Evolutionary conservation across 1,140 invertebrate genomes (phyloP).

Genomic region (Drosophila oshimai): DNA sequence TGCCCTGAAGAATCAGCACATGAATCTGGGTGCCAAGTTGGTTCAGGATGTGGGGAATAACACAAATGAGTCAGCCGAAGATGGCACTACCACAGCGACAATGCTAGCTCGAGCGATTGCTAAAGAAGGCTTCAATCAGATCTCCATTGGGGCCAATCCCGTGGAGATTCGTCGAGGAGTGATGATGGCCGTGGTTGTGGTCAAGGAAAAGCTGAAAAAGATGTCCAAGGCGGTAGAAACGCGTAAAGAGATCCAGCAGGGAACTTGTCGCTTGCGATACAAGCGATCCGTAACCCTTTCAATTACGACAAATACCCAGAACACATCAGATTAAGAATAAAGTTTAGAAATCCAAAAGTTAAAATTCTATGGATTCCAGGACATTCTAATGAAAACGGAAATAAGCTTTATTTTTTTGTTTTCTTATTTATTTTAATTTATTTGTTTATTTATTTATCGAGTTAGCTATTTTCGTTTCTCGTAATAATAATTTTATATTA

Average conservation of each 20-base stretch:
- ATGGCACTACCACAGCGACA: conserved; percentile 99
- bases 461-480: too few relatives aligned
- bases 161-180: conserved; percentile 98
- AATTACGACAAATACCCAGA: background rate
- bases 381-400: too few relatives aligned
- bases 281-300: background rate
- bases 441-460: too few relatives aligned
- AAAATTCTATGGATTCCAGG: too few relatives aligned
- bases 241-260: conserved; percentile 98
- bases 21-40: conserved; percentile 98
- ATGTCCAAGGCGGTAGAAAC: conserved; percentile 97
- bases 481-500: too few relatives aligned
- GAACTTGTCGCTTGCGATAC: conserved; percentile 92
- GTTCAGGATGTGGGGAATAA: conserved; percentile 99
- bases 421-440: too few relatives aligned
- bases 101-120: conserved; percentile 97
- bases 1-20: conserved; percentile 99
- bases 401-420: too few relatives aligned
- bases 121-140: conserved; percentile 99
- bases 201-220: conserved; percentile 93
- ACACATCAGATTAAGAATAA: background rate
- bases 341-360: too few relatives aligned
- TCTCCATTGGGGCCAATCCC: conserved; percentile 98
- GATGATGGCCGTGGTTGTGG: conserved; percentile 96
- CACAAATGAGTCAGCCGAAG: conserved; percentile 99